A percentile compares a stretch with the other conserved stretches of the same genome.
Evolutionary conservation across 2,797 vertebrate genomes (phyloP).

Genomic region (Pteropus rufus): DNA sequence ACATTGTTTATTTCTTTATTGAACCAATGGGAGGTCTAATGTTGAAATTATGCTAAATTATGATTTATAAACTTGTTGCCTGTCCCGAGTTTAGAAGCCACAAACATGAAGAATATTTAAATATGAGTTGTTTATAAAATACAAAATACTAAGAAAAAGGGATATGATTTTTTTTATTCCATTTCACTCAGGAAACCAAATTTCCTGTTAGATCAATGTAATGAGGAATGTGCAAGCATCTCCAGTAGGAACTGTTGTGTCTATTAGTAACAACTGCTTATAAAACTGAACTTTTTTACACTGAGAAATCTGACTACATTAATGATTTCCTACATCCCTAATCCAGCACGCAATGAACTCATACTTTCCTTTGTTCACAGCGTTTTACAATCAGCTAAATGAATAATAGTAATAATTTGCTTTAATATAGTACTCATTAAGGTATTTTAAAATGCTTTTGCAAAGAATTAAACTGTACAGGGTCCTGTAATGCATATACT

Average conservation of each 20-base stretch:
- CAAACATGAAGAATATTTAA: not conserved
- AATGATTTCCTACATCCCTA: conserved; percentile 30
- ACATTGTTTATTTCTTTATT: not conserved
- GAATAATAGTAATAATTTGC: conserved; percentile 59
- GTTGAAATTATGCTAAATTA: not conserved
- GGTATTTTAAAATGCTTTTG: conserved; percentile 63
- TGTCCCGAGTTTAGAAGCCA: not conserved
- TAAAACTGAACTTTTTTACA: conserved; percentile 9
- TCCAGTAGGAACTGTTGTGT: not conserved
- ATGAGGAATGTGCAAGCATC: not conserved
- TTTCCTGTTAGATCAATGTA: not conserved
- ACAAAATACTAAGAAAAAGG: not conserved
- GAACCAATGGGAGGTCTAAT: not conserved
- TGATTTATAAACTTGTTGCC: not conserved
- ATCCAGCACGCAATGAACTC: conserved; percentile 10
- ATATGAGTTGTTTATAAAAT: not conserved
- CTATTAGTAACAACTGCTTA: not conserved
- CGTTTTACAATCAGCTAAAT: conserved; percentile 52
- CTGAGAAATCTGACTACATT: conserved; percentile 3
- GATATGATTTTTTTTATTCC: not conserved
- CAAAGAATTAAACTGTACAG: conserved; percentile 43
- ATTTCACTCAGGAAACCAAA: not conserved
- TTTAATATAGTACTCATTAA: conserved; percentile 56
- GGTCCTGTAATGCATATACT: conserved; percentile 32
- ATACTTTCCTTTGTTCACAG: conserved; percentile 49